phyloP scores from a whole-genome alignment of 35 echinoderm and acorn worm species.

The Strongylocentrotus purpuratus region DNA sequence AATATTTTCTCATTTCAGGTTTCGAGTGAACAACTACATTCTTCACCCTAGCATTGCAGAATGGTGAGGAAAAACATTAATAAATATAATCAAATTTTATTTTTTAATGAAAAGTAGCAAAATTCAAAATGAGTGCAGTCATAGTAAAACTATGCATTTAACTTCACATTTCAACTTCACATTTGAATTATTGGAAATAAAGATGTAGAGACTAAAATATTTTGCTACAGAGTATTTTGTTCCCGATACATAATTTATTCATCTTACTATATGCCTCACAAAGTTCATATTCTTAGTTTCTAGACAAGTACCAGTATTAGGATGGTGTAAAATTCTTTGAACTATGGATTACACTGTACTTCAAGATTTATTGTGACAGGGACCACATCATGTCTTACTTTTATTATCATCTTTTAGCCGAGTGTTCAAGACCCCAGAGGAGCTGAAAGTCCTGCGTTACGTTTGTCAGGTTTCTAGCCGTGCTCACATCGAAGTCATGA shows the following conservation, averaged over 20 bases:
- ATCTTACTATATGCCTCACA: neutral
- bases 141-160: too few relatives aligned
- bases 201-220: too few relatives aligned
- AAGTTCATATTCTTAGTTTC: neutral
- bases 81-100: neutral
- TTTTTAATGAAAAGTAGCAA: too few relatives aligned
- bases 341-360: neutral
- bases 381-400: neutral
- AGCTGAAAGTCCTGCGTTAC: slow-evolving; percentile 70
- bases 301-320: neutral
- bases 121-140: too few relatives aligned
- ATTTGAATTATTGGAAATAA: too few relatives aligned
- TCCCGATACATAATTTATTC: too few relatives aligned
- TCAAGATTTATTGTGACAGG: neutral
- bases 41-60: slow-evolving; percentile 67
- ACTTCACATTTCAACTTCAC: too few relatives aligned
- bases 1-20: neutral
- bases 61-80: slow-evolving; percentile 50
- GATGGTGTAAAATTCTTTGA: neutral
- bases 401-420: slow-evolving; percentile 49
- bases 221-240: too few relatives aligned
- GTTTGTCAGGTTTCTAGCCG: slow-evolving; percentile 61
- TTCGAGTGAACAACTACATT: slow-evolving; percentile 58
- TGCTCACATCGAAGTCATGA: slow-evolving; percentile 87
- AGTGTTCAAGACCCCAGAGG: slow-evolving; percentile 82